Evolutionary conservation across 92 coral and sea anemone species (phyloP).

Genomic region (Ricordea florida): DNA sequence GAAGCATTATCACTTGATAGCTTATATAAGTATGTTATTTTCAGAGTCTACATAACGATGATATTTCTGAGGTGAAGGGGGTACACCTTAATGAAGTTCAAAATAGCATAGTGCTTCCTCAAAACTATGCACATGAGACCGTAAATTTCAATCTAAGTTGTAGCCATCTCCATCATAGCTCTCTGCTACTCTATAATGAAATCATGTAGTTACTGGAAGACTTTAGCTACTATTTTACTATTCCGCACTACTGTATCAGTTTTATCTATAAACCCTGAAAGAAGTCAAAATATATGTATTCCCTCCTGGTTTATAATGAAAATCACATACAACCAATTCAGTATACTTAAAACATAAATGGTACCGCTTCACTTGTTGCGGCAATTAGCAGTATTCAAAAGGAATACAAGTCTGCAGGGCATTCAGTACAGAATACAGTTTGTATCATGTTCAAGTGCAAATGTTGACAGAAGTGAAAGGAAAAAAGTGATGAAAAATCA

Average conservation of each 20-base stretch:
- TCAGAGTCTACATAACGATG: constrained; percentile 45
- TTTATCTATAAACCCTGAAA: constrained; percentile 25
- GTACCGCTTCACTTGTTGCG: constrained; percentile 47
- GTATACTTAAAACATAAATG: constrained; percentile 37
- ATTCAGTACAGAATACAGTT: constrained; percentile 54
- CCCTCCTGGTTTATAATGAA: constrained; percentile 21
- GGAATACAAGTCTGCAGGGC: neutral
- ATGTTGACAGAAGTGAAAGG: constrained; percentile 51
- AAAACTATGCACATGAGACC: neutral
- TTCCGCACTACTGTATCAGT: constrained; percentile 8
- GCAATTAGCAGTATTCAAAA: constrained; percentile 22
- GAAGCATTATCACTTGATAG: constrained; percentile 8
- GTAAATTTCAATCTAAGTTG: constrained; percentile 13
- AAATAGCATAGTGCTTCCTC: neutral
- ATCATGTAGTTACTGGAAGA: constrained; percentile 32
- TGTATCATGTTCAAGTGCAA: constrained; percentile 44
- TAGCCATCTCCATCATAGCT: neutral
- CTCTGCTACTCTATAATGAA: neutral
- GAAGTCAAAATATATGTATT: constrained; percentile 31
- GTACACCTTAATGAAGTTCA: constrained; percentile 12
- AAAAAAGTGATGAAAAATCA: constrained; percentile 33
- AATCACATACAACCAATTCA: constrained; percentile 28
- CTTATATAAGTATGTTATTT: constrained; percentile 20
- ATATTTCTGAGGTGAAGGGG: constrained; percentile 31
- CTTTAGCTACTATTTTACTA: constrained; percentile 6